Conservation (phyloP, 2,888 invertebrate species). For the Lissocephala sabroskyi region DNA sequence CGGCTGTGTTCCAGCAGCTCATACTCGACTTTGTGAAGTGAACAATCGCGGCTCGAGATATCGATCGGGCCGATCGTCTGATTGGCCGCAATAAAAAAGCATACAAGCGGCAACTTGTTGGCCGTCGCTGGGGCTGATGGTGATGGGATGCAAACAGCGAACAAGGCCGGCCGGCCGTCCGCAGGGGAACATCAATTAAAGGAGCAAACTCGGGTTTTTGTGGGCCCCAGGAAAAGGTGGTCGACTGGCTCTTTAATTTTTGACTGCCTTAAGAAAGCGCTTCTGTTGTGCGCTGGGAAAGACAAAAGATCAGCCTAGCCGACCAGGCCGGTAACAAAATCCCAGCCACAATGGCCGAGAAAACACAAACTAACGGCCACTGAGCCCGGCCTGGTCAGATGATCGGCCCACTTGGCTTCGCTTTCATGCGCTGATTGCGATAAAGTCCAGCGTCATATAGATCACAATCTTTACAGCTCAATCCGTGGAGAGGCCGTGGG, state of each 20-base stretch:
- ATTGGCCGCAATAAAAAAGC: too few relatives aligned
- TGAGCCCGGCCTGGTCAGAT: neutral
- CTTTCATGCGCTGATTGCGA: constrained; percentile 3
- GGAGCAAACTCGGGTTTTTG: neutral
- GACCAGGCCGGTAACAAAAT: constrained; percentile 5
- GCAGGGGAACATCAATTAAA: neutral
- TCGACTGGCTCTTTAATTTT: constrained; percentile 7
- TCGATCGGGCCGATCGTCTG: too few relatives aligned
- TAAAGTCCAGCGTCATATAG: neutral
- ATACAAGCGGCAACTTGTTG: neutral
- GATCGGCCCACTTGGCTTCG: neutral
- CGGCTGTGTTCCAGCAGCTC: neutral
- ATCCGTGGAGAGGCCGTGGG: too few relatives aligned
- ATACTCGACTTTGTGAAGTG: neutral
- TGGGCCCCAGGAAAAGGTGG: neutral
- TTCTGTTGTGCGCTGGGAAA: constrained; percentile 1
- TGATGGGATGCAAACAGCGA: neutral
- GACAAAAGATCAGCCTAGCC: constrained; percentile 13
- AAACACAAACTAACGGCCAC: neutral
- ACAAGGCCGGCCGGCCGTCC: neutral
- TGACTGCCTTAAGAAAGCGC: constrained; percentile 1
- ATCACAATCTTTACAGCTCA: too few relatives aligned
- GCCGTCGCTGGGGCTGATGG: neutral
- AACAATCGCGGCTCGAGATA: neutral
- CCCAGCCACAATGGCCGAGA: neutral